These are phyloP conservation scores for Callinectes sapidus DNA, from an alignment of 2,888 invertebrate species.

Conservation along the genomic window DNA sequence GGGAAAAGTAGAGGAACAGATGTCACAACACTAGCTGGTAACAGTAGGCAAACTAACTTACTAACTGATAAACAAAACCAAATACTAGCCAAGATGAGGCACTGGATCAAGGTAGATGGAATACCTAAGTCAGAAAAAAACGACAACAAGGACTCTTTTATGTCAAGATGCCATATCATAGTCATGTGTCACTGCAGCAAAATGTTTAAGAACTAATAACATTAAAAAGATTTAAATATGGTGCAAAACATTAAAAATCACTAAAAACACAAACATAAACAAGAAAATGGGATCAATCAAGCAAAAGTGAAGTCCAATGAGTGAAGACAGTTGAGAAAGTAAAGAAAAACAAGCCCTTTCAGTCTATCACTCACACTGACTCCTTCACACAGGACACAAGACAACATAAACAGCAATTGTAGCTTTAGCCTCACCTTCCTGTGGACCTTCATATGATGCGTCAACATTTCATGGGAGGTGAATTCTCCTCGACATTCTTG, in stretches of 20 bases:
- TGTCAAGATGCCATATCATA: not conserved
- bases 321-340: not conserved
- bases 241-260: too few species aligned
- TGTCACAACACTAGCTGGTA: not conserved
- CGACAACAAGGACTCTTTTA: not conserved
- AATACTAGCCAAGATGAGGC: too few species aligned
- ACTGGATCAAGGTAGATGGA: too few species aligned
- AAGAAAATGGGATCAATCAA: not conserved
- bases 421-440: constrained; percentile 43
- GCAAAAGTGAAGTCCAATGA: not conserved
- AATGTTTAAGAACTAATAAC: too few species aligned
- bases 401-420: too few species aligned
- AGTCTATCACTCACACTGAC: not conserved
- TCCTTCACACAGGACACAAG: not conserved
- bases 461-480: constrained; percentile 81
- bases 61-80: too few species aligned
- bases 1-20: not conserved
- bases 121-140: too few species aligned
- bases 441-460: constrained; percentile 80
- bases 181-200: too few species aligned
- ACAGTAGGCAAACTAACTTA: too few species aligned
- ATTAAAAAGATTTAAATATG: too few species aligned
- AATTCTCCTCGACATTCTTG: constrained; percentile 83
- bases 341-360: not conserved
- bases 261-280: not conserved